Conservation (phyloP, 2,113 vertebrate species). For the Danio rerio region GRCz12tu NC_133188.1:43543001-43543500, state of each 20-base stretch:
- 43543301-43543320: no score
- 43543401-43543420: no score
- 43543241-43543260: not conserved
- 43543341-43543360: no score
- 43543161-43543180: slow-evolving; percentile 21
- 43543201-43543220: not conserved
- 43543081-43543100: not conserved
- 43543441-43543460: no score
- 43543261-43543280: no score
- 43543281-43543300: no score
- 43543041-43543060: slow-evolving; percentile 4
- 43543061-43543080: not conserved
- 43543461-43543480: no score
- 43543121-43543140: slow-evolving; percentile 3
- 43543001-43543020: slow-evolving; percentile 19
- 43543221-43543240: slow-evolving; percentile 1
- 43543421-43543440: no score
- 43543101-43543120: not conserved
- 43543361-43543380: no score
- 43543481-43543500: no score
- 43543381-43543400: no score
- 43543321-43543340: no score
- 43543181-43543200: slow-evolving; percentile 5
- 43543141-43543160: slow-evolving; percentile 9
- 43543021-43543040: slow-evolving; percentile 12